A percentile compares a stretch with the other conserved stretches of the same genome.
These are phyloP conservation scores for Protula sp. DNA, from an alignment of 2,888 invertebrate species.

Conservation along the genomic window DNA sequence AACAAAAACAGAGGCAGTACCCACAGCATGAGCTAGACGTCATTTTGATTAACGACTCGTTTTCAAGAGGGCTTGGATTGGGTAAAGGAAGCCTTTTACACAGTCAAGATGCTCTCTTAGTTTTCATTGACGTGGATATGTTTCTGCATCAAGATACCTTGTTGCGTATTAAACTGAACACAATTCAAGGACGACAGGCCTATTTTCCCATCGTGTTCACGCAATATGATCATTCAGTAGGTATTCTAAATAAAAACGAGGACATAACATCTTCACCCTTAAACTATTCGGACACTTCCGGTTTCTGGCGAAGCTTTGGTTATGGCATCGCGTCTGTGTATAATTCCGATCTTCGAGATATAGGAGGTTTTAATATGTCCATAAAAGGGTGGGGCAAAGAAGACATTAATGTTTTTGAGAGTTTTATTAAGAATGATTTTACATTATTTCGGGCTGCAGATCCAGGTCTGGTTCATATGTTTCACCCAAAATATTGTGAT, in stretches of 20 bases:
- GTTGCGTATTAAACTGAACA: constrained; percentile 15
- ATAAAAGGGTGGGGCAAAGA: constrained; percentile 22
- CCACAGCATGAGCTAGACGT: too few species aligned
- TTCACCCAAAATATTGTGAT: constrained; percentile 14
- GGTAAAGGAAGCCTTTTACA: constrained; percentile 64
- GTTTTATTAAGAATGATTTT: too few species aligned
- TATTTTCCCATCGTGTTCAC: constrained; percentile 23
- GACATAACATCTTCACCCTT: constrained; percentile 3
- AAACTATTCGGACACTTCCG: constrained; percentile 14
- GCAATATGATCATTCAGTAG: constrained; percentile 18
- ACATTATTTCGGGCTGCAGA: constrained; percentile 18
- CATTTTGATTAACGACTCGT: too few species aligned
- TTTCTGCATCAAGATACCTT: constrained; percentile 8
- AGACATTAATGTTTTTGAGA: constrained; percentile 15
- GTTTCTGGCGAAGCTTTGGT: constrained; percentile 21
- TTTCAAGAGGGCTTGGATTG: constrained; percentile 76
- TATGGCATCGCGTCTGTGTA: constrained; percentile 23
- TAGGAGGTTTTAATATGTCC: constrained; percentile 16
- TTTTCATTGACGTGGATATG: constrained; percentile 21
- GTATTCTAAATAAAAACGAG: constrained; percentile 5
- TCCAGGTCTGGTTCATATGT: constrained; percentile 14
- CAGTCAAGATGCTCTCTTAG: constrained; percentile 10
- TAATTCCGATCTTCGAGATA: constrained; percentile 15
- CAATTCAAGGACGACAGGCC: constrained; percentile 14
- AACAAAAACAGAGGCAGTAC: constrained; percentile 57